These are phyloP conservation scores for Panthera leo DNA, from an alignment of 2,113 vertebrate genomes.

Conservation along the genomic window DNA sequence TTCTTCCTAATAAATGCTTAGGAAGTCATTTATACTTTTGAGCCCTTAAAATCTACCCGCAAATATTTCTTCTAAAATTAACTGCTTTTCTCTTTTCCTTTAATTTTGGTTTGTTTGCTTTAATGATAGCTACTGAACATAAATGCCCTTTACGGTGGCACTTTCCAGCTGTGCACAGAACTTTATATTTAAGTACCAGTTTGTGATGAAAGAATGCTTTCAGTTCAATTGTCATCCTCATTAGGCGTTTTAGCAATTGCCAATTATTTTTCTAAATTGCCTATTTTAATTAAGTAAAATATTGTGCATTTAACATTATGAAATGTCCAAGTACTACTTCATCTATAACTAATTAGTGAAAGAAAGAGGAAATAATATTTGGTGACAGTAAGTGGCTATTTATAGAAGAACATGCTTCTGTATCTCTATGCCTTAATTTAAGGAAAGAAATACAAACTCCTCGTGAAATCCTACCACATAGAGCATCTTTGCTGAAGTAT, in stretches of 20 bases:
- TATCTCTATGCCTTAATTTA: neutral
- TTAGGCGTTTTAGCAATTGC: conserved; percentile 53
- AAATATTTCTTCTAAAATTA: neutral
- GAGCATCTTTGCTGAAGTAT: neutral
- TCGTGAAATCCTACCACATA: neutral
- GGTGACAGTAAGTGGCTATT: neutral
- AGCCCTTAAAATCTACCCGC: conserved; percentile 16
- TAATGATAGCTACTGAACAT: conserved; percentile 50
- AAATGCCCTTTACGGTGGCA: neutral
- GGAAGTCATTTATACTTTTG: conserved; percentile 25
- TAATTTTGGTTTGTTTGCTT: conserved; percentile 43
- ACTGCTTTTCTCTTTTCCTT: neutral
- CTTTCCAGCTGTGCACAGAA: conserved; percentile 40
- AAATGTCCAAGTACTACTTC: conserved; percentile 63
- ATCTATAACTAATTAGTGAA: conserved; percentile 66
- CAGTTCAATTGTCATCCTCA: conserved; percentile 48
- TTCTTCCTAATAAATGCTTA: neutral
- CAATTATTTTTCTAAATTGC: conserved; percentile 71
- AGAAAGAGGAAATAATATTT: conserved; percentile 39
- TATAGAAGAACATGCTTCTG: neutral
- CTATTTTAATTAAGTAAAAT: conserved; percentile 75
- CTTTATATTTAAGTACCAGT: conserved; percentile 51
- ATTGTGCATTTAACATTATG: conserved; percentile 71
- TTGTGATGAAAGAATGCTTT: conserved; percentile 55
- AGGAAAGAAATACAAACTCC: neutral